A percentile compares a stretch with the other conserved stretches of the same genome.
Evolutionary conservation across 2,797 vertebrate species (phyloP).

Genomic region (Fundulus diaphanus): DNA sequence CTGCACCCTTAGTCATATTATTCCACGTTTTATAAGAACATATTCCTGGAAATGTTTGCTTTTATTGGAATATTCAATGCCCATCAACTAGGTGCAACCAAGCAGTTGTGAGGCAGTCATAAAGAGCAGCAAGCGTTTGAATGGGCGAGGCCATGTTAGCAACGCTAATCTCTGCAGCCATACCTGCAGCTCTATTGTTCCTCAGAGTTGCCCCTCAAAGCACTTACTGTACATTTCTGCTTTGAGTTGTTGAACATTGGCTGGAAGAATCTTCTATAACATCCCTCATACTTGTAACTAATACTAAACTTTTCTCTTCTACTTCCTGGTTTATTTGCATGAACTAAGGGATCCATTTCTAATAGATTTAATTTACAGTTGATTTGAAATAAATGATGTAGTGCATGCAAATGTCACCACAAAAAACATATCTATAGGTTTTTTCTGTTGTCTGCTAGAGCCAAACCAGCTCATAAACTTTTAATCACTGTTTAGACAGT

Average conservation of each 20-base stretch:
- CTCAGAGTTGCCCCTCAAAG: constrained; percentile 22
- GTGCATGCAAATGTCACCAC: neutral
- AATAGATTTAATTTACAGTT: neutral
- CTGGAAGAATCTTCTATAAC: neutral
- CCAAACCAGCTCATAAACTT: neutral
- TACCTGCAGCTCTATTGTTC: constrained; percentile 53
- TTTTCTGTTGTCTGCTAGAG: neutral
- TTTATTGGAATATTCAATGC: constrained; percentile 21
- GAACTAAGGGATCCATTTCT: neutral
- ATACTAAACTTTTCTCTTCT: neutral
- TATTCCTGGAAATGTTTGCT: constrained; percentile 56
- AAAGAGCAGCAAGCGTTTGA: constrained; percentile 35
- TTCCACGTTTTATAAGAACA: constrained; percentile 38
- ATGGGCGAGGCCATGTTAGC: constrained; percentile 54
- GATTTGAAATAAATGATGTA: neutral
- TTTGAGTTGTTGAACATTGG: neutral
- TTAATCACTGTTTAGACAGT: neutral
- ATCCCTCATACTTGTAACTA: neutral
- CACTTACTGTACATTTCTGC: constrained; percentile 16
- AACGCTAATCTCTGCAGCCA: constrained; percentile 67
- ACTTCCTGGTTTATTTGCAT: neutral
- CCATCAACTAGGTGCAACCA: constrained; percentile 28
- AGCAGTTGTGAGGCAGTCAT: neutral
- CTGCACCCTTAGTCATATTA: neutral
- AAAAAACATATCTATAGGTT: neutral